Evolutionary conservation across 2,888 invertebrate genomes (phyloP), one percentile per base, ranked within the genome.

Genomic region (Euplagia quadripunctaria): DNA sequence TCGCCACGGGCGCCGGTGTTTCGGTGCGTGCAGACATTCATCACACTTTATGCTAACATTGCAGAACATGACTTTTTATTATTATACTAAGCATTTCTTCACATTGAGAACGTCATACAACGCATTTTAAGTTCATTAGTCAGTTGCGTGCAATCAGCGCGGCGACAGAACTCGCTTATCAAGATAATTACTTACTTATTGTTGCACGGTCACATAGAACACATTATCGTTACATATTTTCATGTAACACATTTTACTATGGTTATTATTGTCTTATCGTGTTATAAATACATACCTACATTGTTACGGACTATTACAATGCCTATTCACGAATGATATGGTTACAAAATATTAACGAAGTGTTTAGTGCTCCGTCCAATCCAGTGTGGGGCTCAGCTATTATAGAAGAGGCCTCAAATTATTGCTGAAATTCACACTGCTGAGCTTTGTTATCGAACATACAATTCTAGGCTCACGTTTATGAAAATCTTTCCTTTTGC

Each of bases 161-260:
- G 49, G 49, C 49, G 49, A 16, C 66, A 51, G 31, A 31, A 20
- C 51, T 16, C 51, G 31, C 51, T 66, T 66, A 66, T 66, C 66
- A 51, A 8, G 8, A n/a, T 49, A 14, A 17, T 31, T 17, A 41
- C 46, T 12, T 16, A 42, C 11, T 16, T 11, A 31, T 7, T 31
- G 31, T 51, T 31, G 5, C 41, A 66, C 31, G 41, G 31, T 9
- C 51, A 17, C 49, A 31, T 66, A 31, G 14, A 17, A 41, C 8
- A 31, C 41, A 66, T 66, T 66, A 31, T 41, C 43, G 51, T 66
- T 31, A 66, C 66, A 66, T 41, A 51, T 51, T 51, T 31, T 51
- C 9, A 9, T 66, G 51, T 31, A 31, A 51, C 31, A 51, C 31
- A 16, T 51, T 31, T 51, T 16, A 31, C 31, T 20, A 65, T 31